Conservation (phyloP, 2,113 vertebrate genomes). For the Chaetura pelagica region DNA sequence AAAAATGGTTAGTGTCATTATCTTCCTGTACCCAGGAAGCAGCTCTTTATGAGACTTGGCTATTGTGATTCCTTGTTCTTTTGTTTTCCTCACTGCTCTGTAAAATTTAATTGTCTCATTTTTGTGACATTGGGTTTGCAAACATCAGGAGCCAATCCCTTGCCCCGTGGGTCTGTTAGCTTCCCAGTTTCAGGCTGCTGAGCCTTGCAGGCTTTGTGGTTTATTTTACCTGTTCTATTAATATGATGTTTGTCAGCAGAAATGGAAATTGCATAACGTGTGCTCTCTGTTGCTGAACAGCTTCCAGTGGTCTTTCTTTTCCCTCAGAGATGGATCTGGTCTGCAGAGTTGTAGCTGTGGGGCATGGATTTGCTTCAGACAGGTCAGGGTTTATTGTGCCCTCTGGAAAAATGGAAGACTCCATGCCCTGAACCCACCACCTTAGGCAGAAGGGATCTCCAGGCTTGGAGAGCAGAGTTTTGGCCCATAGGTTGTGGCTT, state of each 20-base stretch:
- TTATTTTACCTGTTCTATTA: constrained; percentile 29
- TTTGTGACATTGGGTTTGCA: background rate
- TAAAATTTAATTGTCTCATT: background rate
- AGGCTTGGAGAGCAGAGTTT: background rate
- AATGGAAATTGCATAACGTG: background rate
- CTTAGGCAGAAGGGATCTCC: background rate
- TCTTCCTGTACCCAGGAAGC: constrained; percentile 23
- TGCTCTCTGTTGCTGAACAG: background rate
- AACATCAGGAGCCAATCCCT: background rate
- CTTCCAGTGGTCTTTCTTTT: background rate
- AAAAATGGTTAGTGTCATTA: constrained; percentile 51
- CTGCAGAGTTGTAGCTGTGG: background rate
- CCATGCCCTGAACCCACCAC: background rate
- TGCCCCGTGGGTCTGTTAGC: background rate
- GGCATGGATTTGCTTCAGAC: background rate
- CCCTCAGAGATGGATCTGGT: background rate
- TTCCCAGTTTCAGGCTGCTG: background rate
- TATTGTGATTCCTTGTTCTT: constrained; percentile 25
- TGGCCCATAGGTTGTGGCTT: background rate
- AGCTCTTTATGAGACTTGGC: constrained; percentile 39
- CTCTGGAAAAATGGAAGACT: rapidly evolving
- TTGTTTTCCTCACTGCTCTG: constrained; percentile 25
- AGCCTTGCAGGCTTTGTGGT: background rate
- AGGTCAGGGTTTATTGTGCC: background rate
- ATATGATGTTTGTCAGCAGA: background rate